Percentiles rank a stretch among this genome's conserved stretches.
Conservation (phyloP, 2,888 invertebrate genomes). For the Catonia carolina region DNA sequence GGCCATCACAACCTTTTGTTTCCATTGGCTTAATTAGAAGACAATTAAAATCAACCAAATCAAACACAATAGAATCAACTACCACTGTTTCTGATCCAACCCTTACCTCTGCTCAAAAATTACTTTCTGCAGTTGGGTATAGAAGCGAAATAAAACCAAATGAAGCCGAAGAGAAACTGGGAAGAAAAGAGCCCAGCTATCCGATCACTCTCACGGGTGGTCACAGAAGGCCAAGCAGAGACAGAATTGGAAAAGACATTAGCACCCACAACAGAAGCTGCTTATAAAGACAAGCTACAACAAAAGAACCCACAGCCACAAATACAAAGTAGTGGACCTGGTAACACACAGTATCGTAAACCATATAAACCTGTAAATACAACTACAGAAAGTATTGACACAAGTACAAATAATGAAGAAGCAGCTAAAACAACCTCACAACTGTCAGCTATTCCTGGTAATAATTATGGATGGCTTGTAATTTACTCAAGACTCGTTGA, state of each 20-base stretch:
- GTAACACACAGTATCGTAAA: slow-evolving; percentile 2
- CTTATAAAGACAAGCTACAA: neutral
- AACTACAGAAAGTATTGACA: neutral
- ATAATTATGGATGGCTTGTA: neutral
- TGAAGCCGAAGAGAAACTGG: neutral
- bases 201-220: neutral
- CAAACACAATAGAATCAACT: slow-evolving; percentile 3
- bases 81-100: slow-evolving; percentile 1
- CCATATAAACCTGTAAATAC: neutral
- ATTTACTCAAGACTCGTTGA: neutral
- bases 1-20: neutral
- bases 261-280: neutral
- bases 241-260: neutral
- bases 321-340: neutral
- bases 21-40: slow-evolving; percentile 13
- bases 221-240: slow-evolving; percentile 14
- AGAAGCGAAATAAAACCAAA: slow-evolving; percentile 1
- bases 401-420: neutral
- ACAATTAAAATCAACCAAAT: slow-evolving; percentile 7
- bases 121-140: slow-evolving; percentile 2
- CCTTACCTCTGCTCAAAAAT: neutral
- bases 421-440: neutral
- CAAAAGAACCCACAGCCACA: neutral
- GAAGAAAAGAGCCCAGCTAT: neutral
- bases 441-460: neutral